Evolutionary conservation across 2,113 vertebrate genomes (phyloP).

Genomic region (Xiphorhynchus elegans): DNA sequence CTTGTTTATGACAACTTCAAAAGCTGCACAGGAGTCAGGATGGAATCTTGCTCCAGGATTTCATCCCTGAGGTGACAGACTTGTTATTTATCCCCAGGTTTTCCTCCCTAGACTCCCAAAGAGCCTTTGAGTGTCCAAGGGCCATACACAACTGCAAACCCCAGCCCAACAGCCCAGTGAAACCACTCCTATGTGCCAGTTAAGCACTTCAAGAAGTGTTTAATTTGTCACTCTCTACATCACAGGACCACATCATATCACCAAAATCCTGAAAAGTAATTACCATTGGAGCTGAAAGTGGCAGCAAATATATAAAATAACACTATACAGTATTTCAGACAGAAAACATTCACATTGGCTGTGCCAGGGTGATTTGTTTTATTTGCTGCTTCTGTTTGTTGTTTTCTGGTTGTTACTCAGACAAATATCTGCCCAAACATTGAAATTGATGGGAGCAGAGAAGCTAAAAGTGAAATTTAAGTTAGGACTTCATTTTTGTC

Average conservation of each 20-base stretch:
- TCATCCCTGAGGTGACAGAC: not conserved
- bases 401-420: not conserved
- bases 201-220: not conserved
- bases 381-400: not conserved
- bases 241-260: not conserved
- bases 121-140: not conserved
- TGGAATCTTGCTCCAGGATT: not conserved
- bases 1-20: not conserved
- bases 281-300: not conserved
- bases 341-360: not conserved
- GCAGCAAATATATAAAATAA: not conserved
- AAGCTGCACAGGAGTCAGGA: not conserved
- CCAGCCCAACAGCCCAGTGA: not conserved
- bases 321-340: not conserved
- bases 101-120: not conserved
- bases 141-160: not conserved
- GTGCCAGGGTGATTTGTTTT: not conserved
- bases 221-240: not conserved
- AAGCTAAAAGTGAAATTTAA: not conserved
- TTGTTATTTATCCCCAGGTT: not conserved
- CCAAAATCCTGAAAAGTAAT: not conserved
- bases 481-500: not conserved
- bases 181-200: not conserved
- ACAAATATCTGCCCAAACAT: not conserved
- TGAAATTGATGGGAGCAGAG: not conserved